Base-by-base conservation (phyloP, 2,888 invertebrate genomes). In the Agrochola lota region DNA sequence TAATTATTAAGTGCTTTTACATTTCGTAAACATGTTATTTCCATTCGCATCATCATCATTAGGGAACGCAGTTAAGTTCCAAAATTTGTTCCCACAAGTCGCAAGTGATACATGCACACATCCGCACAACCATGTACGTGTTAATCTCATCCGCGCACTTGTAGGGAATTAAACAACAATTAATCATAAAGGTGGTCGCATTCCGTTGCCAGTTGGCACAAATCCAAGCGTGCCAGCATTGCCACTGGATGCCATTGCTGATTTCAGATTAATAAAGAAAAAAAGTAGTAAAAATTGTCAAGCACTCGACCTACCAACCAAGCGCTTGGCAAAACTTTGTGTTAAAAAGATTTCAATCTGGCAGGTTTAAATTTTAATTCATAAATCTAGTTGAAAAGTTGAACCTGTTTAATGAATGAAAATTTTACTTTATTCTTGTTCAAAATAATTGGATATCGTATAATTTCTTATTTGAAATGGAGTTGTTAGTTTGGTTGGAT, bases 141-240 rank as follows among this genome's bases (percentile, higher is more conserved):
- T 63, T 63, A 78, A 64, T 64, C 71, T 74, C 64, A 52, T 40
- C n/a, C 62, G 52, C 71, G 66, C 76, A 77, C 74, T 80, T 83
- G 82, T 69, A 78, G 67, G 59, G 60, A 84, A 87, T 88, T 87
- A 87, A 88, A 88, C 76, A 81, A 71, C 84, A 80, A 88, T 88
- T 85, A 86, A 86, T 88, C 88, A 88, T 71, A 67, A 63, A 84
- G 63, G 81, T 88, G 74, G 73, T 83, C 59, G 57, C 79, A 82
- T 74, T 80, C 71, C 55, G 80, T 71, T 88, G 88, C 87, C 88
- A 88, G 88, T 88, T 88, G 88, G 88, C 87, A 74, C n/a, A 43
- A 46, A 20, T 83, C 87, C 88, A 85, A 80, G 62, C 46, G 35
- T 70, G 74, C 74, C 72, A 83, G 78, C 77, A 77, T 81, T 84